These are phyloP conservation scores for Microctenopoma lineatum DNA, from an alignment of 2,797 vertebrate genomes.

Conservation along the genomic window DNA sequence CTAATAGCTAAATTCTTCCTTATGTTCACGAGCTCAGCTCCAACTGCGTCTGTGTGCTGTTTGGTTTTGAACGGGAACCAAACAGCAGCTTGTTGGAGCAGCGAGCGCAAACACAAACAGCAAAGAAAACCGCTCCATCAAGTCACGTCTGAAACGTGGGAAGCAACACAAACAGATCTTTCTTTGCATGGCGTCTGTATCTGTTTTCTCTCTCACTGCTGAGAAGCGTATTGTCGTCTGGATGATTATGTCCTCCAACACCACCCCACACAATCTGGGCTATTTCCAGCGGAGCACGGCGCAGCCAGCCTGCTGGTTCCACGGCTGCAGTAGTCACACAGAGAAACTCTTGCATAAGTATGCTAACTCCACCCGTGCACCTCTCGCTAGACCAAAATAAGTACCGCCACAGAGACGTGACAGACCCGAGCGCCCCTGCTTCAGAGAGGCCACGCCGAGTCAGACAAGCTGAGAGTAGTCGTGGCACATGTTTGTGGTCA, in stretches of 20 bases:
- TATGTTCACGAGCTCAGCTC: too few species aligned
- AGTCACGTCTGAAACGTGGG: background rate
- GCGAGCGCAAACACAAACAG: too few species aligned
- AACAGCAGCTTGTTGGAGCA: too few species aligned
- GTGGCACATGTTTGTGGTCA: background rate
- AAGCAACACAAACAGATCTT: background rate
- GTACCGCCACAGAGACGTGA: constrained; percentile 54
- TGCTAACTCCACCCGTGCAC: constrained; percentile 64
- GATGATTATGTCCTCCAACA: constrained; percentile 31
- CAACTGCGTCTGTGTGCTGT: too few species aligned
- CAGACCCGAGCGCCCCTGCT: constrained; percentile 21
- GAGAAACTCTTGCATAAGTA: constrained; percentile 68
- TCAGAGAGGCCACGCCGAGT: constrained; percentile 7
- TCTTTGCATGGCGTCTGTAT: background rate
- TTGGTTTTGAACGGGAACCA: too few species aligned
- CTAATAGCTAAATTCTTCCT: too few species aligned
- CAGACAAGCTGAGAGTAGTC: background rate
- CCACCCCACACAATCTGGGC: constrained; percentile 38
- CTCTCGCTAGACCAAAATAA: constrained; percentile 65
- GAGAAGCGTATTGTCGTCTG: constrained; percentile 42
- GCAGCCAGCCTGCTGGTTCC: constrained; percentile 42
- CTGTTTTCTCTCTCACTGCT: constrained; percentile 6
- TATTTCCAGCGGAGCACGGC: constrained; percentile 59
- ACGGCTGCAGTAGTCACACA: constrained; percentile 47
- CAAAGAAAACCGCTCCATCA: too few species aligned